Percentiles rank a stretch among this genome's conserved stretches.
Evolutionary conservation across 2,797 vertebrate species (phyloP).

Genomic region (Neosalanx taihuensis): DNA sequence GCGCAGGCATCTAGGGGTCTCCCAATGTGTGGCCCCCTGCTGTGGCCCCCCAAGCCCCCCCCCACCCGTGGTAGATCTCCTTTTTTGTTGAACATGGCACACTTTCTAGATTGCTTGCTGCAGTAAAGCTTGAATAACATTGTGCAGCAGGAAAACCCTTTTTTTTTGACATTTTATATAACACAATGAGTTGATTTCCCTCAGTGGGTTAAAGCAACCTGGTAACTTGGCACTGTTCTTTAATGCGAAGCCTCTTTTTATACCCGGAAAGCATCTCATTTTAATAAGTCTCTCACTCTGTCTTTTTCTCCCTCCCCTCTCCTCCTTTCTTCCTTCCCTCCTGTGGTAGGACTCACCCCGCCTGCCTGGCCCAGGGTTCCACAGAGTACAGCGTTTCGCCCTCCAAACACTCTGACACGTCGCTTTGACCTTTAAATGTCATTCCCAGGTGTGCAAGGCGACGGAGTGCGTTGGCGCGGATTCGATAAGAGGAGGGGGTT

Average conservation of each 20-base stretch:
- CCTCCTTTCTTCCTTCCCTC: conserved; percentile 19
- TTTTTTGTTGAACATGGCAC: conserved; percentile 31
- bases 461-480: conserved; percentile 34
- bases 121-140: conserved; percentile 35
- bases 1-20: conserved; percentile 50
- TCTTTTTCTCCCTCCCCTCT: background rate
- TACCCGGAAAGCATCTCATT: conserved; percentile 32
- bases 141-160: conserved; percentile 39
- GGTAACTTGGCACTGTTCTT: conserved; percentile 43
- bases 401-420: conserved; percentile 36
- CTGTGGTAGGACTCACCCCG: conserved; percentile 37
- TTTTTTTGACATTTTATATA: background rate
- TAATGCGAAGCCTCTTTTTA: background rate
- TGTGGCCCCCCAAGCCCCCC: background rate
- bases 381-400: conserved; percentile 33
- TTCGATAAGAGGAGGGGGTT: conserved; percentile 64
- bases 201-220: conserved; percentile 35
- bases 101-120: conserved; percentile 37
- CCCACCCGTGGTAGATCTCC: background rate
- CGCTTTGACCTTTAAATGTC: conserved; percentile 70
- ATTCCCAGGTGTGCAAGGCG: conserved; percentile 54
- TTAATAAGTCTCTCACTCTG: conserved; percentile 20
- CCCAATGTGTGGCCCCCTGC: conserved; percentile 27
- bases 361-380: conserved; percentile 35
- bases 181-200: conserved; percentile 52